phyloP scores from a whole-genome alignment of 2,888 invertebrate genomes.

The Meganola albula region DNA sequence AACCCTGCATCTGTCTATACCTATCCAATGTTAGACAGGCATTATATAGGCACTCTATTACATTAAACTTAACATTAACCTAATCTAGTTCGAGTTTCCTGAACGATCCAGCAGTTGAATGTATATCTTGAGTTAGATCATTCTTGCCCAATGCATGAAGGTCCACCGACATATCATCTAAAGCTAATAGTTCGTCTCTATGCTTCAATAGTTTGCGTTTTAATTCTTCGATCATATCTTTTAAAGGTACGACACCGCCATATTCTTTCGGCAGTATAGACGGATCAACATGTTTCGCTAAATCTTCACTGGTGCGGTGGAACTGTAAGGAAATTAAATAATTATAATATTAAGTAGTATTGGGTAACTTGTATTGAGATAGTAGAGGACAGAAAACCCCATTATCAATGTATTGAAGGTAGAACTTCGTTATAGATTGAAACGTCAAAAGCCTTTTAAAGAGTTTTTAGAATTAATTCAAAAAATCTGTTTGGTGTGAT shows the following conservation, averaged over 20 bases:
- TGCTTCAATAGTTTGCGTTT: constrained; percentile 81
- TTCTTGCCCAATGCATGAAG: constrained; percentile 78
- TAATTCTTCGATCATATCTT: constrained; percentile 87
- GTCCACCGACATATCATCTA: constrained; percentile 87
- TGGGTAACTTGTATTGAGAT: too few relatives aligned
- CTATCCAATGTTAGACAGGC: too few relatives aligned
- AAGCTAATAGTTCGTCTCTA: constrained; percentile 80
- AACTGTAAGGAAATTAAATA: constrained; percentile 72
- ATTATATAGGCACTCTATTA: too few relatives aligned
- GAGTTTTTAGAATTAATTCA: too few relatives aligned
- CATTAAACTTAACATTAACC: too few relatives aligned
- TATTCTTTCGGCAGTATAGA: constrained; percentile 91
- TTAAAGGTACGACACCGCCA: constrained; percentile 88
- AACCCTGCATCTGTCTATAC: too few relatives aligned
- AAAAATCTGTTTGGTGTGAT: too few relatives aligned
- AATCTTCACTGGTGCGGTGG: constrained; percentile 84
- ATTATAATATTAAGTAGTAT: too few relatives aligned
- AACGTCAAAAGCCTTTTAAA: too few relatives aligned
- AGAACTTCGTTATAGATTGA: too few relatives aligned
- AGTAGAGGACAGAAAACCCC: too few relatives aligned
- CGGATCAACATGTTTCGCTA: constrained; percentile 83
- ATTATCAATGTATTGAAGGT: too few relatives aligned
- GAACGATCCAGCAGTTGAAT: constrained; percentile 89
- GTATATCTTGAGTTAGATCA: constrained; percentile 82
- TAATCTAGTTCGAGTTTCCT: constrained; percentile 90